Base-by-base conservation (phyloP, 1,140 invertebrate species). In the Aradophagus sp. region DNA sequence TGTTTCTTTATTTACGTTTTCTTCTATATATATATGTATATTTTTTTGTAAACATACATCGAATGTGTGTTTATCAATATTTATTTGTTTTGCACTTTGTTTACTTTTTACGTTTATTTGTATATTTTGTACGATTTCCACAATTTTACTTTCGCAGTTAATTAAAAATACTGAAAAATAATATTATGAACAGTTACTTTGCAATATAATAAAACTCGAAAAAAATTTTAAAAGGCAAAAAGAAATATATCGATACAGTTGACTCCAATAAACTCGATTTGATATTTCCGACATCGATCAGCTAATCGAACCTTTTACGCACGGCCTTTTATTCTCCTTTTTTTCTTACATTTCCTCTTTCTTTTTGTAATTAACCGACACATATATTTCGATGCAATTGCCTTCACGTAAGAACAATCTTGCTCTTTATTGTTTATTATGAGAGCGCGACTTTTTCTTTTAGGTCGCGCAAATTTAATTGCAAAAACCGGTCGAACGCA, bases 301-400 rank as follows among this genome's bases (percentile, higher is more conserved):
- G 10, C 13, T 8, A 16, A 39, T 29, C 35, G 20, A 23, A 14
- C 8, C 48, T 39, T 10, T 1, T 52, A 52, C 20, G 5, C 6
- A 11, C 11, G 23, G 14, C 50, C 26, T 41, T n/a, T n/a, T n/a
- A n/a, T n/a, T n/a, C n/a, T n/a, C n/a, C n/a, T n/a, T n/a, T n/a
- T n/a, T n/a, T n/a, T 11, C 26, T 32, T 16, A 42, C 14, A 42
- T 15, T 58, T 44, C 29, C 17, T 20, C 27, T 55, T 58, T n/a
- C n/a, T n/a, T 58, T 58, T 58, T 68, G 70, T 59, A 78, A 78
- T 79, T 79, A 75, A 74, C 73, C 74, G 71, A 45, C 59, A 77
- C 48, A 74, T 81, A 62, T 72, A 55, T 53, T 62, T 61, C 27
- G 20, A 52, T 74, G 73, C 32, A 13, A 59, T 42, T 70, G 50